Conservation (phyloP, 2,113 vertebrate genomes). For the Tragelaphus buxtoni region DNA sequence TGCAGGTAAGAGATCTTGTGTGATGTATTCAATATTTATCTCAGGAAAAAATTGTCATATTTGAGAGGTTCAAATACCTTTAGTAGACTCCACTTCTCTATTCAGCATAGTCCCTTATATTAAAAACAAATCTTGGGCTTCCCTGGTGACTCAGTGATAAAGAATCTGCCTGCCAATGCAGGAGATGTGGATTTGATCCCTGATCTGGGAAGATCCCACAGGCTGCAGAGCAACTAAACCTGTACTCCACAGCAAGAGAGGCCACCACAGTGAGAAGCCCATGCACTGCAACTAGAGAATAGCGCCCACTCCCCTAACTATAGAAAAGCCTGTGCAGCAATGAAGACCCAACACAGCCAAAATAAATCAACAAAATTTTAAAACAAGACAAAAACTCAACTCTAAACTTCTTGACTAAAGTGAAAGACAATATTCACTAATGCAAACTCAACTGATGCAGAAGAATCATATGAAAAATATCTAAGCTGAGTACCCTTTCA, state of each 20-base stretch:
- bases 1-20: slow-evolving; percentile 88
- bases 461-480: slow-evolving; percentile 11
- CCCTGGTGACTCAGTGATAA: not conserved
- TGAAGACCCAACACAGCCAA: not conserved
- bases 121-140: not conserved
- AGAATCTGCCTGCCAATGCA: not conserved
- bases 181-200: not conserved
- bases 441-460: not conserved
- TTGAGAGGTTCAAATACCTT: not conserved
- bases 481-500: not conserved
- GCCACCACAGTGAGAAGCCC: not conserved
- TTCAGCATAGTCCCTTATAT: not conserved
- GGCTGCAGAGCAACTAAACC: not conserved
- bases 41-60: not conserved
- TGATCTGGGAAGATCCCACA: not conserved
- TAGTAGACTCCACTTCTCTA: not conserved
- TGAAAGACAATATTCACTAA: not conserved
- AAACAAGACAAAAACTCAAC: not conserved
- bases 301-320: not conserved
- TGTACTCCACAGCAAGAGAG: not conserved
- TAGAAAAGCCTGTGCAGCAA: not conserved
- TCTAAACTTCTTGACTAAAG: not conserved
- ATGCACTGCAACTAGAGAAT: not conserved
- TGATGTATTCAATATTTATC: slow-evolving; percentile 5
- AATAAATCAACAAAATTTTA: not conserved